Evolutionary conservation across 2,888 invertebrate species (phyloP), one percentile per base, ranked within the genome.

Genomic region (Lysandra coridon): DNA sequence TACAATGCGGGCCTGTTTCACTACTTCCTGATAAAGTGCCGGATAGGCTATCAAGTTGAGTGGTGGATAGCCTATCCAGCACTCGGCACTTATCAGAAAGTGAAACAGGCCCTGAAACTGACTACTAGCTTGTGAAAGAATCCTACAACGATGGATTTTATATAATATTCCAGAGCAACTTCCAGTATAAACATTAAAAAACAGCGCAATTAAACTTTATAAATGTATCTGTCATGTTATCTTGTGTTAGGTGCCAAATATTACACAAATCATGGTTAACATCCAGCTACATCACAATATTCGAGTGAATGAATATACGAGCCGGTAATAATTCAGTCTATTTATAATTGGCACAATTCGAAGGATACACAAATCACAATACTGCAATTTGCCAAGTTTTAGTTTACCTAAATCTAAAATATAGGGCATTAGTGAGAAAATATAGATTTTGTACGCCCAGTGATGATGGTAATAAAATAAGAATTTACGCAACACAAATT

Each of bases 321-420:
- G 76, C 2, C 12, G 12, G 74, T 49, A 23, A 75, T 75, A 49
- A 75, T 75, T 75, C 49, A 75, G 49, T 44, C 44, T 75, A 23
- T 75, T 75, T 49, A 49, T 75, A 49, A 49, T 75, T 49, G 30
- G 49, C 49, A 49, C 49, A 75, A 30, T 76, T 57, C 53, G 76
- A 76, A 76, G 57, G 76, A 76, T 57, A 33, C 4, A 53, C 10
- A 57, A 57, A 57, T 57, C 57, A 57, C 57, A 74, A n/a, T 44
- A 23, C 44, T 74, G 74, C 74, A 44, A 74, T 23, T 33, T 74
- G 74, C 74, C 74, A 74, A 33, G 69, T 69, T 69, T 37, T 69
- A 33, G 69, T 69, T 69, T 69, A 69, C 69, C 69, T 69, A 69
- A 69, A 69, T 10, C 57, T 17, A 57, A 49, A 57, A 57, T 69